phyloP scores from a whole-genome alignment of 2,888 invertebrate species.

The Amiota communis region DNA sequence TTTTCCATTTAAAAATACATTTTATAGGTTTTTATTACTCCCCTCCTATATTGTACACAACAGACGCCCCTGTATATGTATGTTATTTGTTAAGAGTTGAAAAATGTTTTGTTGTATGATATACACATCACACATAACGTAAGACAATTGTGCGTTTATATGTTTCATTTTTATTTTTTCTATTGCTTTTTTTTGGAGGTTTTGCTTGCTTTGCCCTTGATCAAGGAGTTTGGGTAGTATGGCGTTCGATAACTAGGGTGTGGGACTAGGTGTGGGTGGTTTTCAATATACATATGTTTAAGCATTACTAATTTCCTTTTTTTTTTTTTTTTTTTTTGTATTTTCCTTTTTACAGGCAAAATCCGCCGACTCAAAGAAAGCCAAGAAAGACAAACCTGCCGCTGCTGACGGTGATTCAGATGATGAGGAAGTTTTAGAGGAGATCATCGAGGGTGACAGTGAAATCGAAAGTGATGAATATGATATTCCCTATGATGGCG shows the following conservation, averaged over 20 bases:
- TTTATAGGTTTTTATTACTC: constrained; percentile 46
- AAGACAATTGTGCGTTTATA: constrained; percentile 29
- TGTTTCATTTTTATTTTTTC: constrained; percentile 19
- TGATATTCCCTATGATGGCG: constrained; percentile 71
- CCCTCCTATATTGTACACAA: constrained; percentile 39
- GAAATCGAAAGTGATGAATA: constrained; percentile 73
- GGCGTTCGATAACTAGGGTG: constrained; percentile 34
- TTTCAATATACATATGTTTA: constrained; percentile 34
- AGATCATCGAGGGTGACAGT: constrained; percentile 70
- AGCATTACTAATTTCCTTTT: constrained; percentile 3
- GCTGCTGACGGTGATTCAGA: constrained; percentile 68
- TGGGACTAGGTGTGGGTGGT: constrained; percentile 42
- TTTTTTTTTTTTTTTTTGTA: constrained; percentile 4
- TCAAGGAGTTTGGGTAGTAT: constrained; percentile 60
- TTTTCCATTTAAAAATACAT: constrained; percentile 58
- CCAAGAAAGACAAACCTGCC: constrained; percentile 70
- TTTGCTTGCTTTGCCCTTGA: constrained; percentile 53
- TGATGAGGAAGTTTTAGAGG: constrained; percentile 69
- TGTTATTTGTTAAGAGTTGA: too few species aligned
- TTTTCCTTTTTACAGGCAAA: constrained; percentile 62
- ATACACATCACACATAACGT: too few species aligned
- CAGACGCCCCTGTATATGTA: too few species aligned
- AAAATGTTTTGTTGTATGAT: too few species aligned
- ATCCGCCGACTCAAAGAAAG: constrained; percentile 72
- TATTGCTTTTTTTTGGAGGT: too few species aligned